Evolutionary conservation across 2,113 vertebrate genomes (phyloP).

Genomic region (Clarias magur): DNA sequence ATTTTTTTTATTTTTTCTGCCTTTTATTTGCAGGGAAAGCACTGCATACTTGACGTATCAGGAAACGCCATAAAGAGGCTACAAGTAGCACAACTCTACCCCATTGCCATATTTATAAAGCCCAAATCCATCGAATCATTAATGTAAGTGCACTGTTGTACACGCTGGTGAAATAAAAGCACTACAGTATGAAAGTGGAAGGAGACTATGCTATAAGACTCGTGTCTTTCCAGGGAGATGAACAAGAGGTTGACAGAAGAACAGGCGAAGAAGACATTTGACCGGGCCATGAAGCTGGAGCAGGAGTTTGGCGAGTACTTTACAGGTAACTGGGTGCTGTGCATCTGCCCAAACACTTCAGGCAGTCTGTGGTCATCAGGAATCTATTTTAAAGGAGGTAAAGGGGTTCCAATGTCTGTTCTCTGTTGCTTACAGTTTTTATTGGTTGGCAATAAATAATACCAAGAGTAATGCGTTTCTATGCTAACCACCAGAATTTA

Average conservation of each 20-base stretch:
- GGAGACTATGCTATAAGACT: neutral
- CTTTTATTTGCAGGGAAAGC: conserved; percentile 88
- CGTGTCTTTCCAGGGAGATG: conserved; percentile 82
- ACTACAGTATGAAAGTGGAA: no score
- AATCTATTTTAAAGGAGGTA: neutral
- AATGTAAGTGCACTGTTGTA: conserved; percentile 81
- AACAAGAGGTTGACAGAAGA: conserved; percentile 96
- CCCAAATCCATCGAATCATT: conserved; percentile 90
- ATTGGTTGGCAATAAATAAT: neutral
- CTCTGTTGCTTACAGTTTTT: neutral
- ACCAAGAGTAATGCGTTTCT: neutral
- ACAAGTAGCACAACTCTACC: conserved; percentile 98
- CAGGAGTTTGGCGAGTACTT: conserved; percentile 99
- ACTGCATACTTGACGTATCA: conserved; percentile 97
- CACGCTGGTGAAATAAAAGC: no score
- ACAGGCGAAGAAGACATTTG: conserved; percentile 94
- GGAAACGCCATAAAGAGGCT: conserved; percentile 97
- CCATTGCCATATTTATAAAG: conserved; percentile 97
- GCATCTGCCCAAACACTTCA: neutral
- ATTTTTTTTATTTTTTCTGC: conserved; percentile 33
- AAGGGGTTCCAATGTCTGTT: neutral
- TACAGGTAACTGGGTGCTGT: conserved; percentile 79
- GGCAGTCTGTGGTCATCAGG: neutral
- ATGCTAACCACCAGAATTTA: neutral
- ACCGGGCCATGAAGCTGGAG: conserved; percentile 93